These are phyloP conservation scores for Asarcornis scutulata DNA, from an alignment of 2,113 vertebrate genomes.

Conservation along the genomic window DNA sequence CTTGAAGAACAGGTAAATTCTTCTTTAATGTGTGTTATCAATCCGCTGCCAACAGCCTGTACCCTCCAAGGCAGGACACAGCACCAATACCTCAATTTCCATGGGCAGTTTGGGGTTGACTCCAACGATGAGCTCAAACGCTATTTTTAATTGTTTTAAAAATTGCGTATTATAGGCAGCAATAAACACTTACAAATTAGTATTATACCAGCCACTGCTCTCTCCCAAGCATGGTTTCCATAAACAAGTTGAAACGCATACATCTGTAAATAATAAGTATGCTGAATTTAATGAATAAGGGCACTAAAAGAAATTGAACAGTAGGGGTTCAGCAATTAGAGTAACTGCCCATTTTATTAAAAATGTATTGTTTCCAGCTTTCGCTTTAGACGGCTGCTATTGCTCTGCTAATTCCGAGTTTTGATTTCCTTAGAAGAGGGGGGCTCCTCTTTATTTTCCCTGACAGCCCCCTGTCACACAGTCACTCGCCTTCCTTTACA, in stretches of 20 bases:
- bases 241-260: slow-evolving; percentile 72
- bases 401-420: slow-evolving; percentile 47
- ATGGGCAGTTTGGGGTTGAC: slow-evolving; percentile 33
- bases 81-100: slow-evolving; percentile 25
- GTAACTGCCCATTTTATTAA: slow-evolving; percentile 78
- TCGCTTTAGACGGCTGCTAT: slow-evolving; percentile 60
- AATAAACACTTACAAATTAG: slow-evolving; percentile 65
- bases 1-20: slow-evolving; percentile 53
- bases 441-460: background rate
- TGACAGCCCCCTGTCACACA: background rate
- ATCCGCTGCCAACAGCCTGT: background rate
- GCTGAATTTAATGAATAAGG: slow-evolving; percentile 78
- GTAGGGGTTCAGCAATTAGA: slow-evolving; percentile 77
- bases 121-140: background rate
- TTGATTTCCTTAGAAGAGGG: slow-evolving; percentile 25
- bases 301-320: slow-evolving; percentile 80
- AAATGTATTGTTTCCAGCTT: slow-evolving; percentile 76
- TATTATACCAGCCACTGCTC: slow-evolving; percentile 55
- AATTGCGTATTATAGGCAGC: slow-evolving; percentile 68
- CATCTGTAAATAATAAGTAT: slow-evolving; percentile 82
- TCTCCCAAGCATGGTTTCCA: slow-evolving; percentile 71
- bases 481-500: background rate
- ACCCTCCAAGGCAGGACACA: background rate
- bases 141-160: slow-evolving; percentile 63
- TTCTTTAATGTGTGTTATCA: slow-evolving; percentile 30